phyloP scores from a whole-genome alignment of 1,140 invertebrate genomes.

The Panagrolaimus sp. region DNA sequence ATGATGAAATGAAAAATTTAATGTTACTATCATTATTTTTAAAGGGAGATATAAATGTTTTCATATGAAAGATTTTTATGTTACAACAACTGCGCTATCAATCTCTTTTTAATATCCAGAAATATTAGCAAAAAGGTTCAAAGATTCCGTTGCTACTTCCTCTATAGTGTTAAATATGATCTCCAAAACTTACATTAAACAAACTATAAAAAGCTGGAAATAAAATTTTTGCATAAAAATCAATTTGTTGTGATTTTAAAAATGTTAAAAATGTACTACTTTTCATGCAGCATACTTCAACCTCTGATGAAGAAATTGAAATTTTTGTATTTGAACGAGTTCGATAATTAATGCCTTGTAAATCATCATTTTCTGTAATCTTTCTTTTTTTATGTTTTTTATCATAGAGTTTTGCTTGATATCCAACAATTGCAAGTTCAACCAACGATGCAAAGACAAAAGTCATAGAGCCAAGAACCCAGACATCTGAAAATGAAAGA shows the following conservation, averaged over 20 bases:
- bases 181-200: slow-evolving; percentile 8
- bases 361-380: background rate
- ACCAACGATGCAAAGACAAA: slow-evolving; percentile 56
- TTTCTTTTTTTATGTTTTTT: background rate
- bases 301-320: background rate
- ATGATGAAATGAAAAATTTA: too few relatives aligned
- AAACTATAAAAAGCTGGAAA: slow-evolving; percentile 1
- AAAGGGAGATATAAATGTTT: too few relatives aligned
- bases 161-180: too few relatives aligned
- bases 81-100: too few relatives aligned
- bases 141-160: too few relatives aligned
- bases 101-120: too few relatives aligned
- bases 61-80: too few relatives aligned
- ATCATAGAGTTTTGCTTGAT: slow-evolving; percentile 29
- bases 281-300: background rate
- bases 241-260: slow-evolving; percentile 5
- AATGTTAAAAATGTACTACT: background rate
- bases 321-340: background rate
- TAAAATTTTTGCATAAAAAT: slow-evolving; percentile 9
- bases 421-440: slow-evolving; percentile 54
- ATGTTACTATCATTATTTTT: too few relatives aligned
- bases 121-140: too few relatives aligned
- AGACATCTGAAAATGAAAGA: slow-evolving; percentile 21
- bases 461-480: slow-evolving; percentile 50
- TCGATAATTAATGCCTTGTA: background rate